phyloP scores from a whole-genome alignment of 1,140 invertebrate species.

The Orussus abietinus region DNA sequence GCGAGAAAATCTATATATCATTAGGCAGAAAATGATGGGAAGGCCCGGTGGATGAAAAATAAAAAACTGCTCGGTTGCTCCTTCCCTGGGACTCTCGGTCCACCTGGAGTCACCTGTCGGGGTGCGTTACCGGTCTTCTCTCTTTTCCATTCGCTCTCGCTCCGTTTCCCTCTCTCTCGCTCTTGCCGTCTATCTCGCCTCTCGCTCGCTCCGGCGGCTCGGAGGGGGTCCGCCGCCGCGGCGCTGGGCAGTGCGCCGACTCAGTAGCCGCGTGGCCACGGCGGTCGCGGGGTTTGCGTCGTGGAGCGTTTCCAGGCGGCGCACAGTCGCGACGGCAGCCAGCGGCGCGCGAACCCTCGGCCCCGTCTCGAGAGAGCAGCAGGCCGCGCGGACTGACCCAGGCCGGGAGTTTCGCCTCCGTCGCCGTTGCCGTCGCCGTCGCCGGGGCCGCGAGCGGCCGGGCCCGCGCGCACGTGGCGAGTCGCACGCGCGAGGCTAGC shows the following conservation, averaged over 20 bases:
- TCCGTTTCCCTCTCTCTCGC: constrained; percentile 3
- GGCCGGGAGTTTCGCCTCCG: no score
- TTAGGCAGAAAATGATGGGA: no score
- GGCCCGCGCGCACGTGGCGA: constrained; percentile 31
- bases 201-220: constrained; percentile 13
- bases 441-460: not conserved
- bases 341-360: constrained; percentile 49
- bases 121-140: constrained; percentile 8
- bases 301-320: constrained; percentile 39
- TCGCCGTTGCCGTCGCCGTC: not conserved
- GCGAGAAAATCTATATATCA: no score
- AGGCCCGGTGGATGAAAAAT: no score
- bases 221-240: constrained; percentile 14
- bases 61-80: no score
- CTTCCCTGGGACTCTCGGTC: no score
- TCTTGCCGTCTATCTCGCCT: constrained; percentile 14
- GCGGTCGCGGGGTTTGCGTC: constrained; percentile 43
- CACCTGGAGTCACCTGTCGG: no score
- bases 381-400: no score
- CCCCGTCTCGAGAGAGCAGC: no score
- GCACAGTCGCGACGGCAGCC: constrained; percentile 54
- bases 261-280: constrained; percentile 50
- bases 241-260: constrained; percentile 43
- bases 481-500: constrained; percentile 37
- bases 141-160: constrained; percentile 11